Conservation (phyloP, 2,113 vertebrate genomes). For the Sinocyclocheilus rhinocerous region DNA sequence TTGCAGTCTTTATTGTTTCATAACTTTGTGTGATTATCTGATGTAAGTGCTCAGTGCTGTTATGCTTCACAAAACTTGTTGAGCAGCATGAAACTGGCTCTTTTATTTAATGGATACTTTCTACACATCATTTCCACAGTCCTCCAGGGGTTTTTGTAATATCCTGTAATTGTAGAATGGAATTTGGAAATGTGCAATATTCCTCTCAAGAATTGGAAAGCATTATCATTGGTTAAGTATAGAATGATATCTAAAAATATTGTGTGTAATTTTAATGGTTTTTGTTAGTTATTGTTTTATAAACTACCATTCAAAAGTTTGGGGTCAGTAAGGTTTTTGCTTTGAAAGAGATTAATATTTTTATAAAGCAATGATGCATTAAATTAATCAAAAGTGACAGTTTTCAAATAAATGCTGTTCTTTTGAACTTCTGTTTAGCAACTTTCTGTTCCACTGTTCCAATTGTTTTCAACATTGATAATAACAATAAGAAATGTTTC, state of each 20-base stretch:
- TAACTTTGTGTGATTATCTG: not conserved
- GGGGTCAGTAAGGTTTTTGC: not conserved
- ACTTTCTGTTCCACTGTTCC: not conserved
- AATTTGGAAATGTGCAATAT: slow-evolving; percentile 33
- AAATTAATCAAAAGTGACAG: not conserved
- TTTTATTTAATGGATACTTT: slow-evolving; percentile 15
- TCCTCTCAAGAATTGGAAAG: not conserved
- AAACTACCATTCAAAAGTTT: not conserved
- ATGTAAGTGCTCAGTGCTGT: slow-evolving; percentile 4
- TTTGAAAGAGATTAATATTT: not conserved
- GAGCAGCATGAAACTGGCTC: not conserved
- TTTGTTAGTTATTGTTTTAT: not conserved
- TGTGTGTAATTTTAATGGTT: not conserved
- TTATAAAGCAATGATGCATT: not conserved
- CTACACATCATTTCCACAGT: slow-evolving; percentile 17
- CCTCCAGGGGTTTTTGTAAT: not conserved
- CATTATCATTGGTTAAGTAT: not conserved
- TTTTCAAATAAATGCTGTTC: not conserved
- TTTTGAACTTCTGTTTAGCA: not conserved
- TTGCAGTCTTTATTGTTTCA: not conserved
- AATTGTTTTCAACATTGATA: not conserved
- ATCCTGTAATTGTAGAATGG: slow-evolving; percentile 1
- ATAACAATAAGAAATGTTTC: not conserved
- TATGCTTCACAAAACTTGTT: not conserved
- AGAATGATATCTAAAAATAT: slow-evolving; percentile 15